phyloP scores from a whole-genome alignment of 2,113 vertebrate species.

The Gorsachius goisagi region DNA sequence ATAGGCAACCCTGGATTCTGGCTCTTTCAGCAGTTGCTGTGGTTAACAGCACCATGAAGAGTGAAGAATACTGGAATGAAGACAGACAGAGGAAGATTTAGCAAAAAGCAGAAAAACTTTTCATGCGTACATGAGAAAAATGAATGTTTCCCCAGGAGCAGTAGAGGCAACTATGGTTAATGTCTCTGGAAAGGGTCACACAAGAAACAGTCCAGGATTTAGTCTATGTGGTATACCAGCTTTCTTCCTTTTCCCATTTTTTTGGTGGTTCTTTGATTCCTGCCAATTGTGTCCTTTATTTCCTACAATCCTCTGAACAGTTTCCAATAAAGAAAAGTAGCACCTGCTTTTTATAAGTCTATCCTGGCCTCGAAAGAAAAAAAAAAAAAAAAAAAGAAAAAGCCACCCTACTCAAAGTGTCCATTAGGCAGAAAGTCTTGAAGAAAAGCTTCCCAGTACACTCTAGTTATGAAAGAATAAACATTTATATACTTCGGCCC shows the following conservation, averaged over 20 bases:
- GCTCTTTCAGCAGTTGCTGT: neutral
- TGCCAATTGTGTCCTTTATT: neutral
- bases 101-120: neutral
- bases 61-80: neutral
- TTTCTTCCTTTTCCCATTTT: neutral
- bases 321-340: neutral
- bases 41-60: neutral
- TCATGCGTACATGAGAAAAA: fast-evolving
- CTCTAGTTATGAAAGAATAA: neutral
- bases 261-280: neutral
- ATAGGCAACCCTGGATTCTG: neutral
- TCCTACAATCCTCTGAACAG: neutral
- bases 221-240: neutral
- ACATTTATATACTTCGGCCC: neutral
- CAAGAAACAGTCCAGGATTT: neutral
- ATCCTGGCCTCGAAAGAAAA: neutral
- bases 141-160: fast-evolving
- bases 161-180: neutral
- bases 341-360: neutral
- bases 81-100: neutral
- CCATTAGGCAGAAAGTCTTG: neutral
- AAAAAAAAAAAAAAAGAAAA: neutral
- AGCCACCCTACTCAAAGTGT: neutral
- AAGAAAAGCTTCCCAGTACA: neutral
- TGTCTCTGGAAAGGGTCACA: neutral